Base-by-base conservation (phyloP, 2,888 invertebrate genomes). In the Torymus texanus region DNA sequence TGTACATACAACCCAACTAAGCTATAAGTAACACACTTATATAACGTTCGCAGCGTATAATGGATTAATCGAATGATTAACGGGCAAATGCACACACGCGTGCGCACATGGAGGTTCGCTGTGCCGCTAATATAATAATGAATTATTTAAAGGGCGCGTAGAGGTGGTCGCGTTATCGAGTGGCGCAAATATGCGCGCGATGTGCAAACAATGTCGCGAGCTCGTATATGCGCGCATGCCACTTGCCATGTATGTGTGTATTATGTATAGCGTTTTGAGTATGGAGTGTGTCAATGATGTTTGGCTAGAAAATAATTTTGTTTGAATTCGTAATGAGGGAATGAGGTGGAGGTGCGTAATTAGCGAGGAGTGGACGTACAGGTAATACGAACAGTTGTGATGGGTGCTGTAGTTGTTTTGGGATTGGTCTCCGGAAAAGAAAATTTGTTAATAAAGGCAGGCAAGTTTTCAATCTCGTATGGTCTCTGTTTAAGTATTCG, bases 11-110 rank as follows among this genome's bases (percentile, higher is more conserved):
- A 21, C 21, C n/a, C n/a, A n/a, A 21, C 21, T 1, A 1, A 2
- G 21, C 21, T 21, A 21, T 21, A 21, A 2, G 21, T 21, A 21
- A 21, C 21, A 21, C 1, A 21, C 21, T 21, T 21, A 21, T 21
- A 21, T 21, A 21, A 21, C 2, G 21, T 21, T 21, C 21, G 2
- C 21, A 2, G 21, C 80, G 72, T 82, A 85, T 87, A 86, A 87
- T 87, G 84, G 83, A 86, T 85, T 84, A 86, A 86, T 85, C 85
- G 84, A 82, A 85, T 86, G 84, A 86, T 87, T 84, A 86, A 84
- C 82, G 72, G 8, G 65, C 10, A 41, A 8, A 29, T 2, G 8
- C 41, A 8, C 41, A 3, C 3, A 3, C 4, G 29, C 5, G 29
- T 3, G 5, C 29, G 21, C 2, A 21, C 21, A 21, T 18, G 14